Percentiles rank a stretch among this genome's conserved stretches.
These are phyloP conservation scores for Sebastolobus altivelis DNA, from an alignment of 2,797 vertebrate species.

Conservation along the genomic window DNA sequence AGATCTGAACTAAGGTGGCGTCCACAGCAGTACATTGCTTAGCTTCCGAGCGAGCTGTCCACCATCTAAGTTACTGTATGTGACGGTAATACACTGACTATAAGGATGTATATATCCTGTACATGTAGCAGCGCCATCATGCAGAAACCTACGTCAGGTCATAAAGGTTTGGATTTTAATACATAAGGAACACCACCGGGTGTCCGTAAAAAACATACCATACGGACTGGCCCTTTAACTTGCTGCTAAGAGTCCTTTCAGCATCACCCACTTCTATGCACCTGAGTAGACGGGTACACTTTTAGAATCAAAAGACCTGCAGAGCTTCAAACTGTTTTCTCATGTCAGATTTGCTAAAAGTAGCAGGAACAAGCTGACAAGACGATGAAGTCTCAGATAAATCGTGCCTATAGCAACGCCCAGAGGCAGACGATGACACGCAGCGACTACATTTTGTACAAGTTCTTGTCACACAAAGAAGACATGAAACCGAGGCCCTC, in stretches of 20 bases:
- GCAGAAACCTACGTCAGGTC: not conserved
- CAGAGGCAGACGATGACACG: slow-evolving; percentile 11
- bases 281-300: not conserved
- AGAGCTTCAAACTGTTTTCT: slow-evolving; percentile 20
- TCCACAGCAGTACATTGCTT: too few species aligned
- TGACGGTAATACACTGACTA: not conserved
- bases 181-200: too few species aligned
- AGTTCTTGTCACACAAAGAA: slow-evolving; percentile 29
- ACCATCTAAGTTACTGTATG: not conserved
- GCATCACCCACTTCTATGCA: not conserved
- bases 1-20: too few species aligned
- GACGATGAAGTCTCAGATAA: slow-evolving; percentile 47
- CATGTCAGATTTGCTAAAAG: slow-evolving; percentile 31
- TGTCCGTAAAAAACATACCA: too few species aligned
- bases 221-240: not conserved
- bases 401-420: slow-evolving; percentile 26
- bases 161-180: too few species aligned
- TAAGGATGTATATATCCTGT: not conserved
- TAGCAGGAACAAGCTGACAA: slow-evolving; percentile 22
- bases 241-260: slow-evolving; percentile 12
- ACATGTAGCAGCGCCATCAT: too few species aligned
- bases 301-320: slow-evolving; percentile 15
- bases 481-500: slow-evolving; percentile 22
- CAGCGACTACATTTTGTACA: slow-evolving; percentile 7
- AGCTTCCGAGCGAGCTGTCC: not conserved